Evolutionary conservation across 2,113 vertebrate genomes (phyloP).

Genomic region (Gulo gulo): DNA sequence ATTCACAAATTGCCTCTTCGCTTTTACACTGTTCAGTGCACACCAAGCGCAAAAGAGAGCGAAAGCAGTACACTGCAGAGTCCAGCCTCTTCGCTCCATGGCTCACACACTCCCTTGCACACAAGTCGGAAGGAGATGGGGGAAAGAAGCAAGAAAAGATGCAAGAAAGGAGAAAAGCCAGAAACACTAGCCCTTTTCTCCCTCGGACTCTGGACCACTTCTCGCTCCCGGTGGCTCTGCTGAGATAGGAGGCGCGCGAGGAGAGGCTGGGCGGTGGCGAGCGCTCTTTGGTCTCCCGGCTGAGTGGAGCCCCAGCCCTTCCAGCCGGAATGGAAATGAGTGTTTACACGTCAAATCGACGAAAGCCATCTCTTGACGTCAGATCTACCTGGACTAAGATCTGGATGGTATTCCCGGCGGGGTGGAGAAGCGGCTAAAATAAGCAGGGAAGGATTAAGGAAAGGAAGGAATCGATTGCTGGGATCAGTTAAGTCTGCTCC

Average conservation of each 20-base stretch:
- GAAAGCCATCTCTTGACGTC: constrained; percentile 93
- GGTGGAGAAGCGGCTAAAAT: constrained; percentile 73
- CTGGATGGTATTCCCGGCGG: constrained; percentile 82
- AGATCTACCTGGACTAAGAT: constrained; percentile 89
- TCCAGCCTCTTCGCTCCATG: constrained; percentile 88
- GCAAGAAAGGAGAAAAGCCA: not conserved
- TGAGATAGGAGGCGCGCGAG: constrained; percentile 59
- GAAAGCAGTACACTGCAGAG: constrained; percentile 75
- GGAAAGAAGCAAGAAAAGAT: not conserved
- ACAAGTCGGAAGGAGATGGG: constrained; percentile 9
- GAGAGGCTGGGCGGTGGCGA: constrained; percentile 49
- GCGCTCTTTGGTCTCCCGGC: constrained; percentile 65
- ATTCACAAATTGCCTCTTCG: constrained; percentile 93
- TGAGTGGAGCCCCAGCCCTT: constrained; percentile 76
- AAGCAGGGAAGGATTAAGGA: constrained; percentile 60
- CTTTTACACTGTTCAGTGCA: constrained; percentile 66
- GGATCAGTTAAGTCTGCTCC: constrained; percentile 12
- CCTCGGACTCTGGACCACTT: constrained; percentile 2
- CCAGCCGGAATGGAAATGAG: constrained; percentile 82
- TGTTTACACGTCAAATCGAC: constrained; percentile 94
- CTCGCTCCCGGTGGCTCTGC: not conserved
- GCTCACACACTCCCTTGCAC: constrained; percentile 71
- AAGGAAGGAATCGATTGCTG: constrained; percentile 52
- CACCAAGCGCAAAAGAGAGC: constrained; percentile 80
- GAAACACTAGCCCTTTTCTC: not conserved